Percentiles rank a stretch among this genome's conserved stretches.
phyloP scores from a whole-genome alignment of 2,797 vertebrate species.

The Menidia menidia region DNA sequence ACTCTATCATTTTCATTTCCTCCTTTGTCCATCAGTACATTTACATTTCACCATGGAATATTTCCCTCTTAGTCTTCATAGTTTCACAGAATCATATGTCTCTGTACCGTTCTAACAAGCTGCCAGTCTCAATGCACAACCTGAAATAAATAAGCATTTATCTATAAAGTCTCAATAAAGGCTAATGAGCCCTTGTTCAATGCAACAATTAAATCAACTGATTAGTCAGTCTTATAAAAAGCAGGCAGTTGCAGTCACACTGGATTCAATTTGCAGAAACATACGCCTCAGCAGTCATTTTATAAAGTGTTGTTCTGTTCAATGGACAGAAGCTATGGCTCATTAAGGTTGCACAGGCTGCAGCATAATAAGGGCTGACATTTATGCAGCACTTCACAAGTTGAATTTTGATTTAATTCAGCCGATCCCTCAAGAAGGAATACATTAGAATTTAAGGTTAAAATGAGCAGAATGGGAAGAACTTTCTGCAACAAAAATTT shows the following conservation, averaged over 20 bases:
- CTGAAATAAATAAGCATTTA: constrained; percentile 19
- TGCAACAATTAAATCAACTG: constrained; percentile 45
- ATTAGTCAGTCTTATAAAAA: constrained; percentile 60
- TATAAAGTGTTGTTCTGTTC: constrained; percentile 37
- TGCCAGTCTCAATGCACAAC: neutral
- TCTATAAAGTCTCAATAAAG: constrained; percentile 32
- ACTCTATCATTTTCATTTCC: neutral
- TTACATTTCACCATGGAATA: neutral
- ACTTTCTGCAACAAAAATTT: too few species aligned
- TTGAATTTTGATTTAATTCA: constrained; percentile 50
- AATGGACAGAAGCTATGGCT: constrained; percentile 41
- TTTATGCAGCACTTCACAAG: constrained; percentile 54
- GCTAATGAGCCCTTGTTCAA: constrained; percentile 41
- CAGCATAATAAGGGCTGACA: constrained; percentile 61
- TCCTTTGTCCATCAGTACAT: constrained; percentile 11
- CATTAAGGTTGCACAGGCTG: constrained; percentile 48
- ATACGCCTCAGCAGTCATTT: constrained; percentile 40
- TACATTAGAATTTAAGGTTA: neutral
- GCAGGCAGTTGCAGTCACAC: constrained; percentile 41
- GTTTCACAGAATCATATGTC: neutral
- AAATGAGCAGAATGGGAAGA: neutral
- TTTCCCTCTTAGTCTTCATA: neutral
- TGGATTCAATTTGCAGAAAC: constrained; percentile 61
- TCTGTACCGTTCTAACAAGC: neutral
- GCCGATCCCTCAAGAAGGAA: constrained; percentile 5